Base-by-base conservation (phyloP, 2,797 vertebrate genomes). In the Coracias cyanogaster region DNA sequence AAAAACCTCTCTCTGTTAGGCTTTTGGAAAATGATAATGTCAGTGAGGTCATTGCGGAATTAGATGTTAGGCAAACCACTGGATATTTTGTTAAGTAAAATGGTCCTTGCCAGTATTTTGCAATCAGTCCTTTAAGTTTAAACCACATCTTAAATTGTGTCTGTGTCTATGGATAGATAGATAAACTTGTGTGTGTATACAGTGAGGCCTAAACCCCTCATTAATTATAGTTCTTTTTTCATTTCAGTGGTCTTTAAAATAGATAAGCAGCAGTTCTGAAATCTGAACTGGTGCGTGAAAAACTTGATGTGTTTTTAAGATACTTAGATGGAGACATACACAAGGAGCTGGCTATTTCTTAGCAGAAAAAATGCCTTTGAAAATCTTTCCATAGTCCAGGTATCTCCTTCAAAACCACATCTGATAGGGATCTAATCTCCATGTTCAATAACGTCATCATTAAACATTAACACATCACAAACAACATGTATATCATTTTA, bases 371-470 rank as follows among this genome's bases (percentile, higher is more conserved):
- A 98, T 97, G 89, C 82, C 97, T 97, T 98, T 98, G 96, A 93
- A 97, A 71, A 98, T 91, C 95, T 94, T 94, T 97, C 94, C 83
- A 82, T 97, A 95, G 96, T 98, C 95, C 97, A 97, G 77, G 89
- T 97, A 96, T 98, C 98, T 97, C 98, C 97, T 98, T 98, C 97
- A 98, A 98, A 98, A 98, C 96, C 96, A 90, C 98, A 98, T 99
- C 97, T 98, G 98, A 98, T 98, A 98, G 93, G 96, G 96, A 97
- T 98, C 98, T 98, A 93, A 98, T 99, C 98, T 98, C 98, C 64
- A 82, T 96, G 97, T 97, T 99, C 98, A 98, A 98, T 98, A 98
- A 95, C 95, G 97, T 97, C 97, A 97, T 96, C 97, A 98, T 99
- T 98, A 98, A 99, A 99, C 95, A 96, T 97, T 97, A 96, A 98